Percentiles rank a stretch among this genome's conserved stretches.
Conservation (phyloP, 37 sponge, comb jelly and placozoan genomes). For the Ianthella basta region DNA sequence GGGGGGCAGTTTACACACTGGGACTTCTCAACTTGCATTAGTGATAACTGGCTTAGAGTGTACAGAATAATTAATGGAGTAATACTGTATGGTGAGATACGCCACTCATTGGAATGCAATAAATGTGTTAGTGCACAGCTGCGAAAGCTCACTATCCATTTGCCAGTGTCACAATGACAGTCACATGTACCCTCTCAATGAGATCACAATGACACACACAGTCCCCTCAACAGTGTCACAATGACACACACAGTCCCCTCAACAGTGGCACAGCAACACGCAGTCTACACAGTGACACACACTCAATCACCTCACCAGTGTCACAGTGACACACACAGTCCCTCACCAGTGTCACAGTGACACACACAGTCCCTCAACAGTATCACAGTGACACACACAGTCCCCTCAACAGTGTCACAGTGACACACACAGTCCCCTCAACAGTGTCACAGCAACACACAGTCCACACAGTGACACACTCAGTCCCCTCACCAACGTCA, state of each 20-base stretch:
- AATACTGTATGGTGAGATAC: too few species aligned
- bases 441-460: conserved; percentile 1
- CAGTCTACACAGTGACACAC: background rate
- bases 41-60: too few species aligned
- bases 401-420: background rate
- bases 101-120: too few species aligned
- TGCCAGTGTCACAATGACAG: too few species aligned
- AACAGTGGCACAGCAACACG: too few species aligned
- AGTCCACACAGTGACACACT: background rate
- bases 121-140: too few species aligned
- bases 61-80: too few species aligned
- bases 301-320: too few species aligned
- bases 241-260: conserved; percentile 4
- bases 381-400: background rate
- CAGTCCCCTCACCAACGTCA: background rate
- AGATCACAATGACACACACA: background rate
- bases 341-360: background rate
- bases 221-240: background rate
- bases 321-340: background rate
- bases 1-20: too few species aligned
- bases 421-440: background rate
- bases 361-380: background rate
- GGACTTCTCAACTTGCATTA: too few species aligned
- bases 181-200: background rate
- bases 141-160: too few species aligned